phyloP scores from a whole-genome alignment of 92 coral and sea anemone species.

The Umimayanthus kanabou region DNA sequence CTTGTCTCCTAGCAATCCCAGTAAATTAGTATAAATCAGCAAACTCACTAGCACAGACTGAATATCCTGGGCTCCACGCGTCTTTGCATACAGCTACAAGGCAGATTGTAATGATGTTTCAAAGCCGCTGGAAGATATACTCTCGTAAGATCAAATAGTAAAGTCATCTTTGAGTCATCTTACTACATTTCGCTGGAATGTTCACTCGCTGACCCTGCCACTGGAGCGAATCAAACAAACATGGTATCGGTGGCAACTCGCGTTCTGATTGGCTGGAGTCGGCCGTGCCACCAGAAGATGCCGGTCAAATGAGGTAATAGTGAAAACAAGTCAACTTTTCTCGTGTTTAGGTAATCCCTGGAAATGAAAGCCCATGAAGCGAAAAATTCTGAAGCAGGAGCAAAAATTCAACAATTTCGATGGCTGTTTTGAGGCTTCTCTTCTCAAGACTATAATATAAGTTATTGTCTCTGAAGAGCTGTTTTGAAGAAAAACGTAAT shows the following conservation, averaged over 20 bases:
- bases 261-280: constrained; percentile 41
- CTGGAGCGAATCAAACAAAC: constrained; percentile 56
- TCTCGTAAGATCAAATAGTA: neutral
- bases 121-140: constrained; percentile 17
- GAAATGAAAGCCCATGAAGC: constrained; percentile 15
- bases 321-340: constrained; percentile 36
- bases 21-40: neutral
- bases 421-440: neutral
- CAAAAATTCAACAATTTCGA: neutral
- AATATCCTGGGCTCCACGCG: neutral
- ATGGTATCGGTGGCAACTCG: neutral
- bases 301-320: constrained; percentile 87
- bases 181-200: constrained; percentile 57
- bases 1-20: neutral
- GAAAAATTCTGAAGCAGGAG: constrained; percentile 2
- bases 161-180: constrained; percentile 20
- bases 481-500: neutral
- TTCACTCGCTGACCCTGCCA: constrained; percentile 36
- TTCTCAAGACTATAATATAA: neutral
- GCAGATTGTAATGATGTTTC: neutral
- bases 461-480: neutral
- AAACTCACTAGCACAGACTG: neutral
- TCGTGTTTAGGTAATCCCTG: constrained; percentile 45
- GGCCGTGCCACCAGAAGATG: constrained; percentile 63
- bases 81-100: constrained; percentile 22